Conservation (phyloP, 2,888 invertebrate species). For the Smittia aterrima region DNA sequence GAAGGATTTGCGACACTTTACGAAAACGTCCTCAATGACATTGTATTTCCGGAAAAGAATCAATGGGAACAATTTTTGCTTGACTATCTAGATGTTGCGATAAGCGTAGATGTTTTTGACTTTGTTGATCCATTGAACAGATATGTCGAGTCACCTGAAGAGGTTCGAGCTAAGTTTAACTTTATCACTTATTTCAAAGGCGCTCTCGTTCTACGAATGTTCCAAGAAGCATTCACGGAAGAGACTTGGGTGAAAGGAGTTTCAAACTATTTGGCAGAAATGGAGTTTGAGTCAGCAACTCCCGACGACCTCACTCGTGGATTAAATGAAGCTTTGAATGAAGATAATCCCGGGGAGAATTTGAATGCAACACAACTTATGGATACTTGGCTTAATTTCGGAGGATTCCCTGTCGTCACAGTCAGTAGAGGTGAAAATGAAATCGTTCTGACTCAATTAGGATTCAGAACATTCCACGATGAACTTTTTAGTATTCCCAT, state of each 20-base stretch:
- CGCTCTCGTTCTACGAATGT: conserved; percentile 18
- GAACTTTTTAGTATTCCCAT: conserved; percentile 63
- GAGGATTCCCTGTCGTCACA: conserved; percentile 71
- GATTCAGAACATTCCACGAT: neutral
- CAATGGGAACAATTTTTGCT: neutral
- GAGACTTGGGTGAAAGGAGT: neutral
- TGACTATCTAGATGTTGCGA: neutral
- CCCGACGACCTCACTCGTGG: conserved; percentile 52
- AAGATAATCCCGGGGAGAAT: conserved; percentile 46
- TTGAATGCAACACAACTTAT: conserved; percentile 59
- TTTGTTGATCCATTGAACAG: neutral
- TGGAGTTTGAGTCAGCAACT: conserved; percentile 49
- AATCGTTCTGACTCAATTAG: neutral
- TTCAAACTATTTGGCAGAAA: neutral
- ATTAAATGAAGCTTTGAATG: conserved; percentile 50
- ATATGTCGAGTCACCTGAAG: neutral
- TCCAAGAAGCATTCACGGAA: neutral
- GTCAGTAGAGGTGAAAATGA: conserved; percentile 59
- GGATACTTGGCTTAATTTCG: conserved; percentile 79
- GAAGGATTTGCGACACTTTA: conserved; percentile 1
- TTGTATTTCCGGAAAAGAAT: neutral
- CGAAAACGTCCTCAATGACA: neutral
- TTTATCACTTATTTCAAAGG: neutral
- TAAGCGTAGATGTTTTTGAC: neutral
- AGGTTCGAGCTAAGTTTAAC: neutral